These are phyloP conservation scores for Uloborus diversus DNA, from an alignment of 1,140 invertebrate species.

Conservation along the genomic window DNA sequence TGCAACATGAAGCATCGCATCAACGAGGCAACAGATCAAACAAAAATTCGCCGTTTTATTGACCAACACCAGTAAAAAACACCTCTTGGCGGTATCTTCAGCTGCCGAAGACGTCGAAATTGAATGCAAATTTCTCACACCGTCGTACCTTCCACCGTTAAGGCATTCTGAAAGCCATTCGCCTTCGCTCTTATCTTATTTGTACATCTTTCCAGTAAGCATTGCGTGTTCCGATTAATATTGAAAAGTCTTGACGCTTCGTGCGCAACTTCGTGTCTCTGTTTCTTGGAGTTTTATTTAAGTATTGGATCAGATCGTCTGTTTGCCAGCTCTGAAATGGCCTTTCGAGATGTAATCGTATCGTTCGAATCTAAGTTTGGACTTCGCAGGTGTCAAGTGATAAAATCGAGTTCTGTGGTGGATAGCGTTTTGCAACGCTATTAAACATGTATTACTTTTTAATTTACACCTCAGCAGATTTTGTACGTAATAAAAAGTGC, in stretches of 20 bases:
- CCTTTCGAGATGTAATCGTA: too few species aligned
- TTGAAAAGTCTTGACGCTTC: slow-evolving; percentile 14
- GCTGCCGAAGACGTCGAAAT: slow-evolving; percentile 16
- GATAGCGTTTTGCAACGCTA: too few species aligned
- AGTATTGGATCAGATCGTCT: background rate
- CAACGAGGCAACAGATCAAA: background rate
- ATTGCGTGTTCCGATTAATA: background rate
- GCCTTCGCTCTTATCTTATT: slow-evolving; percentile 23
- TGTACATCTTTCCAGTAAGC: slow-evolving; percentile 21
- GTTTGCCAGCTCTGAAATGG: too few species aligned
- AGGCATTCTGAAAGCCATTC: slow-evolving; percentile 1
- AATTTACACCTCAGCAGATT: too few species aligned
- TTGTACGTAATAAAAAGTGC: too few species aligned
- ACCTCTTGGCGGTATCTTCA: slow-evolving; percentile 14
- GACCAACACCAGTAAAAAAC: slow-evolving; percentile 31
- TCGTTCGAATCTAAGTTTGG: too few species aligned
- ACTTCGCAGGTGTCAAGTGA: too few species aligned
- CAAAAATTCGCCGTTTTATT: slow-evolving; percentile 8
- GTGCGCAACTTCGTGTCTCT: slow-evolving; percentile 4
- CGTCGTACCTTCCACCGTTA: slow-evolving; percentile 8
- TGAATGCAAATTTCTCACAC: slow-evolving; percentile 35
- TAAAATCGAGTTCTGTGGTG: too few species aligned
- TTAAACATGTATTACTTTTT: too few species aligned
- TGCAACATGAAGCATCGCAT: background rate
- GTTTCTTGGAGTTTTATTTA: slow-evolving; percentile 5